Evolutionary conservation across 2,797 vertebrate genomes (phyloP).

Genomic region (Thalassophryne amazonica): DNA sequence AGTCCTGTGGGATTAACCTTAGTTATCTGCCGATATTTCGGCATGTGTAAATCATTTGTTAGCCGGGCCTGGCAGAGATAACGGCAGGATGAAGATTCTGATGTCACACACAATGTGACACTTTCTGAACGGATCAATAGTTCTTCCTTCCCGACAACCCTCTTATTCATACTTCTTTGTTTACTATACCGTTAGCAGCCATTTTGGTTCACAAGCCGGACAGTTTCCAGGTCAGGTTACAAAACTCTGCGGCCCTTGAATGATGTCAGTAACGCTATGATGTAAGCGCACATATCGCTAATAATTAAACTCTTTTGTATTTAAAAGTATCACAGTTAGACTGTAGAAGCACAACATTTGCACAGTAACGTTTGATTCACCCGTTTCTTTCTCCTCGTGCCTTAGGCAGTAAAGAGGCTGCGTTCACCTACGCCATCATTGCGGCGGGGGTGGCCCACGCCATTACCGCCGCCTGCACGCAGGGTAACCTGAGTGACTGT

Average conservation of each 20-base stretch:
- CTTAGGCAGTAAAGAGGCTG: conserved; percentile 92
- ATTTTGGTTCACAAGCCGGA: conserved; percentile 69
- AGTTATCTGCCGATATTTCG: conserved; percentile 64
- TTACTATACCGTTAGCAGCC: conserved; percentile 52
- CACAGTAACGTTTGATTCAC: conserved; percentile 17
- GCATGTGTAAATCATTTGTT: conserved; percentile 73
- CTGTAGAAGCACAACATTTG: neutral
- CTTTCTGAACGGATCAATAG: conserved; percentile 66
- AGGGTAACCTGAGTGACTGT: conserved; percentile 96
- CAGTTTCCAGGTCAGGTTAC: conserved; percentile 70
- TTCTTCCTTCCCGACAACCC: conserved; percentile 63
- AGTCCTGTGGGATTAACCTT: conserved; percentile 57
- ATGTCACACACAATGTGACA: conserved; percentile 58
- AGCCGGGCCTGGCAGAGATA: conserved; percentile 63
- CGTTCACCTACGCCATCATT: conserved; percentile 95
- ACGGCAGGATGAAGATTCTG: conserved; percentile 65
- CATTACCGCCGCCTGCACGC: conserved; percentile 92
- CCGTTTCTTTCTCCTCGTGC: conserved; percentile 1
- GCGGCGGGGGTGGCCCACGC: conserved; percentile 94
- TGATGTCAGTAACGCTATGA: conserved; percentile 47
- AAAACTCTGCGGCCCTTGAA: conserved; percentile 61
- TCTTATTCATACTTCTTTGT: conserved; percentile 74
- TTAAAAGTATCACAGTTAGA: conserved; percentile 12
- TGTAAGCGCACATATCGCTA: conserved; percentile 53
- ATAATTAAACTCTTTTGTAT: conserved; percentile 43